These are phyloP conservation scores for Uropetala carovei DNA, from an alignment of 2,888 invertebrate genomes.

Conservation along the genomic window DNA sequence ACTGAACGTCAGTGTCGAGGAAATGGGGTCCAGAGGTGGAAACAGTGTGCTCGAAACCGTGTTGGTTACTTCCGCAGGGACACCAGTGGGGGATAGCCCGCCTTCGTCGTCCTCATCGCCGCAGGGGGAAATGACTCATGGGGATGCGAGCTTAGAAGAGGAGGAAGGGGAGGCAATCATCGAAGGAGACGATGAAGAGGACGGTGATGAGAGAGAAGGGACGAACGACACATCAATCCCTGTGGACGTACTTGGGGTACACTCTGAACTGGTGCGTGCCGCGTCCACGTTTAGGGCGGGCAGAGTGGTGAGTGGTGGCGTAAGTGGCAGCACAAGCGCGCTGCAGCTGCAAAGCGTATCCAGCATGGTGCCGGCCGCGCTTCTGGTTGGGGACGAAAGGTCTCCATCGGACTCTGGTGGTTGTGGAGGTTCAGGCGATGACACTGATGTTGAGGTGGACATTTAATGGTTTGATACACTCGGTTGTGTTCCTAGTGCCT, in stretches of 20 bases:
- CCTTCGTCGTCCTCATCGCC: constrained; percentile 50
- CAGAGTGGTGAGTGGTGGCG: constrained; percentile 58
- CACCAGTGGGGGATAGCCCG: background rate
- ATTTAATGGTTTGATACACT: constrained; percentile 70
- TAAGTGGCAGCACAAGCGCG: constrained; percentile 70
- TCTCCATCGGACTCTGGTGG: constrained; percentile 74
- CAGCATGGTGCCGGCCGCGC: constrained; percentile 74
- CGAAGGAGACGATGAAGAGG: constrained; percentile 43
- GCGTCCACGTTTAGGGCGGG: constrained; percentile 38
- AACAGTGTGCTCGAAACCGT: constrained; percentile 34
- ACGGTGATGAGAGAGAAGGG: constrained; percentile 15
- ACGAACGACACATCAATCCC: constrained; percentile 72
- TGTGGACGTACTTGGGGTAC: constrained; percentile 74
- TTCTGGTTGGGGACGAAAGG: constrained; percentile 75
- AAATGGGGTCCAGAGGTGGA: background rate
- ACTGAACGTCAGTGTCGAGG: constrained; percentile 46
- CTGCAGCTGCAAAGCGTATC: constrained; percentile 74
- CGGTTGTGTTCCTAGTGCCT: constrained; percentile 56
- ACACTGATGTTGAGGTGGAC: constrained; percentile 75
- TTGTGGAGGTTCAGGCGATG: constrained; percentile 74
- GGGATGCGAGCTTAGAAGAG: constrained; percentile 53
- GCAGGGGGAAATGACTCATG: constrained; percentile 16
- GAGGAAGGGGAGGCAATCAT: constrained; percentile 38
- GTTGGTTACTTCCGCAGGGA: constrained; percentile 46
- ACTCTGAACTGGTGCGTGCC: constrained; percentile 65